A percentile compares a stretch with the other conserved stretches of the same genome.
Evolutionary conservation across 2,797 vertebrate genomes (phyloP).

Genomic region (Coilia nasus): DNA sequence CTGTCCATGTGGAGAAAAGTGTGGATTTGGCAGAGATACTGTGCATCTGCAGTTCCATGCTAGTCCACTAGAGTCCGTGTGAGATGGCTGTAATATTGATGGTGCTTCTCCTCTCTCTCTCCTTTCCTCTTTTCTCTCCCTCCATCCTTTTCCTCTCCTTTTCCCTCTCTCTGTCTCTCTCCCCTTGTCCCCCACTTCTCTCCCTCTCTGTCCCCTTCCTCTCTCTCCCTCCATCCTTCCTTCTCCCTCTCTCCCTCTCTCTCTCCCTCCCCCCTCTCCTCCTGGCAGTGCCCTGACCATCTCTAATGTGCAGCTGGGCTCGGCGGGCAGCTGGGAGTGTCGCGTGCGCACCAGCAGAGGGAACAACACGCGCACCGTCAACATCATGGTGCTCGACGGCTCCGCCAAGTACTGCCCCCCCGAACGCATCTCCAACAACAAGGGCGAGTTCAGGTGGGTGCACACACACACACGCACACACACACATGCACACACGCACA

Average conservation of each 20-base stretch:
- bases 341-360: constrained; percentile 90
- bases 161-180: no score
- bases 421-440: constrained; percentile 93
- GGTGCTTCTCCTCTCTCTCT: no score
- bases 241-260: not conserved
- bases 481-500: not conserved
- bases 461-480: not conserved
- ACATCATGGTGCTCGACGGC: constrained; percentile 93
- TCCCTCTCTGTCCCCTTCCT: no score
- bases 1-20: no score
- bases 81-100: no score
- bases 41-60: no score
- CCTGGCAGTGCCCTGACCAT: constrained; percentile 61
- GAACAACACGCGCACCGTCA: constrained; percentile 91
- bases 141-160: no score
- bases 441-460: constrained; percentile 94
- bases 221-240: not conserved
- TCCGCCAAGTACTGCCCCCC: constrained; percentile 90
- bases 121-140: no score
- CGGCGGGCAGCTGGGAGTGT: constrained; percentile 96
- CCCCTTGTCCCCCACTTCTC: no score
- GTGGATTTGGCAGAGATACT: no score
- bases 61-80: no score
- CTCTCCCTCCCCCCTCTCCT: not conserved
- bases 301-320: constrained; percentile 96